A percentile compares a stretch with the other conserved stretches of the same genome.
Evolutionary conservation across 1,140 invertebrate species (phyloP).

Genomic region (Belonocnema kinseyi): DNA sequence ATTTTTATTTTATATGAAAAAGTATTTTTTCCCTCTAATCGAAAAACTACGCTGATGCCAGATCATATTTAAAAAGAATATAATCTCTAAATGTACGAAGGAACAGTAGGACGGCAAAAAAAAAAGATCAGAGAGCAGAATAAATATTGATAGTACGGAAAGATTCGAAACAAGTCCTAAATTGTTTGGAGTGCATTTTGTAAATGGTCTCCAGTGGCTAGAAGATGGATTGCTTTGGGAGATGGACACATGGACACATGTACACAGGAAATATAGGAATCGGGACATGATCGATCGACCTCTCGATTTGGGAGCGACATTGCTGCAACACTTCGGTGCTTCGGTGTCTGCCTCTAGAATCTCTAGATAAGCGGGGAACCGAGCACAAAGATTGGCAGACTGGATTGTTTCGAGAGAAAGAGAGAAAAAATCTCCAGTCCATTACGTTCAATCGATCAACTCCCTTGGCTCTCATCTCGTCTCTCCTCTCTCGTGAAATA

Average conservation of each 20-base stretch:
- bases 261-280: constrained; percentile 7
- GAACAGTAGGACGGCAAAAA: too few species aligned
- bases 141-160: too few species aligned
- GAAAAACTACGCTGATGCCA: too few species aligned
- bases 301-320: constrained; percentile 12
- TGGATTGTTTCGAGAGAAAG: constrained; percentile 22
- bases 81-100: too few species aligned
- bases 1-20: too few species aligned
- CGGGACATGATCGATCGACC: constrained; percentile 22
- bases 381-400: constrained; percentile 26
- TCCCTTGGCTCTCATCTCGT: constrained; percentile 19
- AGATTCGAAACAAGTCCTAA: constrained; percentile 9
- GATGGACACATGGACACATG: constrained; percentile 20
- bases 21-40: too few species aligned
- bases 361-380: constrained; percentile 10
- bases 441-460: constrained; percentile 31
- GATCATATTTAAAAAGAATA: too few species aligned
- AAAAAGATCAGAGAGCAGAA: too few species aligned
- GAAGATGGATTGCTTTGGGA: constrained; percentile 20
- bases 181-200: constrained; percentile 13
- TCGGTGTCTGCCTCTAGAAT: neutral
- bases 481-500: constrained; percentile 6
- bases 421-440: constrained; percentile 27
- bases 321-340: neutral
- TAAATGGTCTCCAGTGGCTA: constrained; percentile 24